Conservation (phyloP, 2,888 invertebrate genomes). For the Galeopsomyia nigrocyanea region DNA sequence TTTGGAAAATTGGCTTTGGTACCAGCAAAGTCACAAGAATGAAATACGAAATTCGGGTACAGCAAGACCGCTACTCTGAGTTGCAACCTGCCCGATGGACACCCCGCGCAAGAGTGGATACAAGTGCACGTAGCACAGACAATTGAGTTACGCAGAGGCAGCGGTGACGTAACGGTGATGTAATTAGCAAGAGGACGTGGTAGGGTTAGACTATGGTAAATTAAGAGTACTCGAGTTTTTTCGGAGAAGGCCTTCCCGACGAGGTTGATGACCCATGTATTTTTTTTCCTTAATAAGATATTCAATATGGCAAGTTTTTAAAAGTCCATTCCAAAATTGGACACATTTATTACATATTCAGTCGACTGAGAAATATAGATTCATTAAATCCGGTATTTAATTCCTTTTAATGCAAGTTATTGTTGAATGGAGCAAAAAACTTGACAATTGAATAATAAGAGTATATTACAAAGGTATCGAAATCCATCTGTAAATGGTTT, state of each 20-base stretch:
- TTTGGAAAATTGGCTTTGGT: not conserved
- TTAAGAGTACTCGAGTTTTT: constrained; percentile 15
- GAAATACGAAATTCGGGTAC: not conserved
- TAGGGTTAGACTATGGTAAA: constrained; percentile 10
- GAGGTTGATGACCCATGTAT: constrained; percentile 9
- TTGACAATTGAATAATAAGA: too few relatives aligned
- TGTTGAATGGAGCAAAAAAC: too few relatives aligned
- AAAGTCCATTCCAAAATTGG: too few relatives aligned
- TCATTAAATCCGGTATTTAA: too few relatives aligned
- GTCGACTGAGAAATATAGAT: too few relatives aligned
- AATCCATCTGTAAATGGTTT: constrained; percentile 2
- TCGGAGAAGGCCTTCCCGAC: constrained; percentile 14
- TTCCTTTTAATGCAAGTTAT: too few relatives aligned
- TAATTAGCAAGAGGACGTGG: constrained; percentile 28
- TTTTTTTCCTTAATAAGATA: not conserved
- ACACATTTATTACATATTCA: too few relatives aligned
- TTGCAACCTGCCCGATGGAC: constrained; percentile 16
- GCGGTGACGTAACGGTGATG: constrained; percentile 40
- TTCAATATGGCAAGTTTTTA: too few relatives aligned
- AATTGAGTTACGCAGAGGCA: constrained; percentile 32
- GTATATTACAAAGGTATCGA: not conserved
- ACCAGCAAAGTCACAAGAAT: constrained; percentile 4
- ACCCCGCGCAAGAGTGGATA: constrained; percentile 31
- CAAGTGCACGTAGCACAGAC: constrained; percentile 4
- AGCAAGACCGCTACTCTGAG: not conserved